Evolutionary conservation across 1,140 invertebrate genomes (phyloP).

Genomic region (Thalassaphorura encarpata): DNA sequence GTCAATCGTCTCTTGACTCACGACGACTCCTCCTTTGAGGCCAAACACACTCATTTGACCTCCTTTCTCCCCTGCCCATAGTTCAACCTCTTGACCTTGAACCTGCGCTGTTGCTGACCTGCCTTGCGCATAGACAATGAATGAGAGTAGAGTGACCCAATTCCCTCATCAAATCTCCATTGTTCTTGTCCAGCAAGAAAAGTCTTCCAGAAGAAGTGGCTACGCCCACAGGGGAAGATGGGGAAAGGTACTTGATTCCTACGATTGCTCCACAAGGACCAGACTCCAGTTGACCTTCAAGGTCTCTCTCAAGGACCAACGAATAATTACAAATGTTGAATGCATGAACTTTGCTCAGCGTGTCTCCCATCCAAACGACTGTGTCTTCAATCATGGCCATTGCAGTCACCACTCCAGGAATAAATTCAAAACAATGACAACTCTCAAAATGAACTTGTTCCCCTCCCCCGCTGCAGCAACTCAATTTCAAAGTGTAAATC

Average conservation of each 20-base stretch:
- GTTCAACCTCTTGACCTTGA: constrained; percentile 40
- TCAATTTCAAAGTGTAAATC: constrained; percentile 38
- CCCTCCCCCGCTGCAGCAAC: too few relatives aligned
- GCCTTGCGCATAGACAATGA: constrained; percentile 18
- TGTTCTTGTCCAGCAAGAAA: constrained; percentile 16
- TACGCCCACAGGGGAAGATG: constrained; percentile 18
- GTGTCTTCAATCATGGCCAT: constrained; percentile 50
- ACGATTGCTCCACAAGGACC: constrained; percentile 27
- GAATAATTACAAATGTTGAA: constrained; percentile 24
- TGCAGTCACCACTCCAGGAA: constrained; percentile 52
- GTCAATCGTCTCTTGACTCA: constrained; percentile 49
- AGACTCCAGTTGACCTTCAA: constrained; percentile 25
- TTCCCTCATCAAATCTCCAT: constrained; percentile 15
- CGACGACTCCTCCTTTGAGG: constrained; percentile 48
- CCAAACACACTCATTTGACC: constrained; percentile 61
- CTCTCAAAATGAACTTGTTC: constrained; percentile 44
- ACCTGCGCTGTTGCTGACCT: background rate
- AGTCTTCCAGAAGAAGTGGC: constrained; percentile 23
- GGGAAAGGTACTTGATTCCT: constrained; percentile 13
- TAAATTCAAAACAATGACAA: constrained; percentile 60
- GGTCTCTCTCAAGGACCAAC: constrained; percentile 18
- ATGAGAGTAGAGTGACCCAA: constrained; percentile 23
- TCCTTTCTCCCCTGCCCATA: constrained; percentile 66
- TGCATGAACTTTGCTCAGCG: constrained; percentile 60
- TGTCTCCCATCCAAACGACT: constrained; percentile 77